Conservation (phyloP, 2,113 vertebrate genomes). For the Upupa epops region DNA sequence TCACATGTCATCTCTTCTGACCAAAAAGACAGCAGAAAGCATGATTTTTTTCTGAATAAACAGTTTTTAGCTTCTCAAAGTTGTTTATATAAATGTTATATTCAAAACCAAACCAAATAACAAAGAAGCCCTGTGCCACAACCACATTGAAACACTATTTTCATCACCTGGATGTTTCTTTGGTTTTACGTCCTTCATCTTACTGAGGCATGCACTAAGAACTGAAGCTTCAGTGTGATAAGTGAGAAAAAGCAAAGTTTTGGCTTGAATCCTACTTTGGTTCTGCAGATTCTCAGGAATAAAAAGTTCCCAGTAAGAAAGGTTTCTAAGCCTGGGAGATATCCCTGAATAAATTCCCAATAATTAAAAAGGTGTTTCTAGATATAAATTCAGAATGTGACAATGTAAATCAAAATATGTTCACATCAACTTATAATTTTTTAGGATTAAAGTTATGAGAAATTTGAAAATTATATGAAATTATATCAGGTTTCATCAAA, state of each 20-base stretch:
- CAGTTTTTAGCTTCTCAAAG: neutral
- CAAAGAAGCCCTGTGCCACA: neutral
- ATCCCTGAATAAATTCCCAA: neutral
- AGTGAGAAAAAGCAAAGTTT: neutral
- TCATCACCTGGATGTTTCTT: neutral
- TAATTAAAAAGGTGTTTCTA: neutral
- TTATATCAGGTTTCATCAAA: neutral
- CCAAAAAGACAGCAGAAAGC: neutral
- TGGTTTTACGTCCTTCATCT: neutral
- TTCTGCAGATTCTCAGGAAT: neutral
- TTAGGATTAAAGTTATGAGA: neutral
- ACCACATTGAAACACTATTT: neutral
- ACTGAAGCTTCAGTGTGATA: neutral
- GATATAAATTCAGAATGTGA: neutral
- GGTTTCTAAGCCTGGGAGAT: neutral
- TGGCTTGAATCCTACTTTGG: neutral
- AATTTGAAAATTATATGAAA: conserved; percentile 11
- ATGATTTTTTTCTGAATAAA: neutral
- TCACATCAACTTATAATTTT: neutral
- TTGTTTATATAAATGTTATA: neutral
- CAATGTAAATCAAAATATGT: neutral
- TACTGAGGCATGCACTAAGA: neutral
- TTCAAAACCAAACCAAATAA: neutral
- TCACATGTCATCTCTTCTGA: neutral
- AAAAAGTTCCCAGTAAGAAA: neutral